These are phyloP conservation scores for Rhizoglyphus robini DNA, from an alignment of 1,140 invertebrate species.

Conservation along the genomic window DNA sequence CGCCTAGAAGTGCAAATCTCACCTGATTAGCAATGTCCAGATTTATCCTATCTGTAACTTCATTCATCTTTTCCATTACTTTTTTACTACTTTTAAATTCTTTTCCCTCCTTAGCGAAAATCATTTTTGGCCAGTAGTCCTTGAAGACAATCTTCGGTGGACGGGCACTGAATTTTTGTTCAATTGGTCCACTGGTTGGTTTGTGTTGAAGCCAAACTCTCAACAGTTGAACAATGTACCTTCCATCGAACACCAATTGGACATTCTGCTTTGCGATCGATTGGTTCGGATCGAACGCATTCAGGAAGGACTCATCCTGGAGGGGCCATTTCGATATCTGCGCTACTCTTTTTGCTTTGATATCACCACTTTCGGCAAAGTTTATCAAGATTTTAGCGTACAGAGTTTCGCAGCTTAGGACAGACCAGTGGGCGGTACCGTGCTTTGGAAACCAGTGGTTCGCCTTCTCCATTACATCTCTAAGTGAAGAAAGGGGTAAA, in stretches of 20 bases:
- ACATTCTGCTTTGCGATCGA: not conserved
- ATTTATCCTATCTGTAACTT: conserved; percentile 4
- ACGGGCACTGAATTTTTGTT: not conserved
- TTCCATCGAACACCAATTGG: not conserved
- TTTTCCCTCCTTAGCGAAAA: not conserved
- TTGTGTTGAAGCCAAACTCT: not conserved
- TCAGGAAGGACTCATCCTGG: not conserved
- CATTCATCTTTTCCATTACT: conserved; percentile 4
- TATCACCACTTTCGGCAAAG: conserved; percentile 4
- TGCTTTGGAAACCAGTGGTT: not conserved
- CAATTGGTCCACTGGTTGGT: not conserved
- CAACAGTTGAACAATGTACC: not conserved
- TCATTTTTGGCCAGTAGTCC: conserved; percentile 12
- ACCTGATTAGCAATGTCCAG: not conserved
- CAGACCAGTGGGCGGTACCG: not conserved
- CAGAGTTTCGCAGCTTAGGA: not conserved
- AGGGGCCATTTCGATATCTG: conserved; percentile 4
- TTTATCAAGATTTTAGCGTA: conserved; percentile 4
- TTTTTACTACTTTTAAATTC: not conserved
- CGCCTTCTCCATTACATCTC: not conserved
- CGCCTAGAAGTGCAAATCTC: no score
- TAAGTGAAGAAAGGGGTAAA: no score
- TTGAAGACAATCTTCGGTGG: not conserved
- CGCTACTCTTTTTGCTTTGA: not conserved
- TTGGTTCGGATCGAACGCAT: not conserved